phyloP scores from a whole-genome alignment of 2,113 vertebrate genomes.

The Rutilus rutilus region DNA sequence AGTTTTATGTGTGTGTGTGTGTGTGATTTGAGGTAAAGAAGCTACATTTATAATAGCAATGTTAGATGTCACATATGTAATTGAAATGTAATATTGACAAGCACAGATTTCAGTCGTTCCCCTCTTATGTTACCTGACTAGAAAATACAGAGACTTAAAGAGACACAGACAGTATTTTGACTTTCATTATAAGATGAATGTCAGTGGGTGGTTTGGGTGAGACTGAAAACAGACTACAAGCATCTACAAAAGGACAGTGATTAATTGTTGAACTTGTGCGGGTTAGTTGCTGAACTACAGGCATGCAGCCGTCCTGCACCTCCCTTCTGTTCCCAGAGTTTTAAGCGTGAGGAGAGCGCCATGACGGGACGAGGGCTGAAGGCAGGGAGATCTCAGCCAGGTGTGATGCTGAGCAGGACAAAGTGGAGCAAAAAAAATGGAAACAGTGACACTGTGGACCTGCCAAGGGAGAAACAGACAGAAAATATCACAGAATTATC shows the following conservation, averaged over 20 bases:
- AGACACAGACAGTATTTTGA: not conserved
- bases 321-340: conserved; percentile 98
- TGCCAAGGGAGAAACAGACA: conserved; percentile 10
- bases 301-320: conserved; percentile 71
- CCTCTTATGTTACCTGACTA: not conserved
- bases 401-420: conserved; percentile 52
- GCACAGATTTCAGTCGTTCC: not conserved
- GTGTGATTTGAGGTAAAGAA: not conserved
- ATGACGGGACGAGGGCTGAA: conserved; percentile 69
- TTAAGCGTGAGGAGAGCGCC: conserved; percentile 95
- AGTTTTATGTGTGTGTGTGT: too few species aligned
- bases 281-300: conserved; percentile 3
- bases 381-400: conserved; percentile 59
- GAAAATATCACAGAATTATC: not conserved
- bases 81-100: not conserved
- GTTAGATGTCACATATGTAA: not conserved
- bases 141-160: not conserved
- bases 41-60: not conserved
- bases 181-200: not conserved
- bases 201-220: not conserved
- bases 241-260: not conserved
- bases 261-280: not conserved
- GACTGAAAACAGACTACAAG: not conserved
- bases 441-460: conserved; percentile 57
- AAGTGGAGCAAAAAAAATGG: conserved; percentile 19